Evolutionary conservation across 2,888 invertebrate species (phyloP), one percentile per base, ranked within the genome.

Genomic region (Habroteleia sp.): DNA sequence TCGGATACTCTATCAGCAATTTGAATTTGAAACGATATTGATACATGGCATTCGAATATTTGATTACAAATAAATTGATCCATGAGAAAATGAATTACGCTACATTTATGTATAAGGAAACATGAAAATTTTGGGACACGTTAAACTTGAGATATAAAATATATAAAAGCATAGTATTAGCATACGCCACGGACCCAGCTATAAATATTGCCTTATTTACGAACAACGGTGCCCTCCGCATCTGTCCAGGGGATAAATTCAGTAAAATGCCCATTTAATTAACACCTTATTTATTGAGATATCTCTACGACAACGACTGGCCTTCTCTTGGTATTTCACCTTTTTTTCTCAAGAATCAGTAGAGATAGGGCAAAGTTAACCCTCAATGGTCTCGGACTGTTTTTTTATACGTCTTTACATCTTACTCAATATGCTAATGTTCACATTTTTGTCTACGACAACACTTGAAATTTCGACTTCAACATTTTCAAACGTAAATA

Each of bases 221-320:
- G 84, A 81, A 82, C 81, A 77, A 69, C 76, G 65, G 66, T 77
- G 77, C 52, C 66, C 77, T 72, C 76, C 72, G 58, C 60, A 69
- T 72, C 69, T 46, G 74, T 77, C 74, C 65, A 80, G 74, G 78
- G 84, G 81, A 87, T 87, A 87, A 87, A 87, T 86, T 83, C 83
- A 85, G 77, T 80, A 83, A 86, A 86, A 85, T 85, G 84, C 85
- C 83, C 82, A 83, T 87, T 87, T 87, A 87, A 87, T 87, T 87
- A 87, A 85, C 86, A 85, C 86, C 85, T 87, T 87, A 87, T 87
- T 87, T 87, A 87, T 87, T 85, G 86, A 85, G 87, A 86, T 81
- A 85, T 86, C 83, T 79, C 79, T 73, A 46, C 74, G 63, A 62
- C 76, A 48, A 52, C 66, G 68, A 31, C 62, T 71, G 35, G 60